phyloP scores from a whole-genome alignment of 2,797 vertebrate genomes.

The Danio aesculapii region DNA sequence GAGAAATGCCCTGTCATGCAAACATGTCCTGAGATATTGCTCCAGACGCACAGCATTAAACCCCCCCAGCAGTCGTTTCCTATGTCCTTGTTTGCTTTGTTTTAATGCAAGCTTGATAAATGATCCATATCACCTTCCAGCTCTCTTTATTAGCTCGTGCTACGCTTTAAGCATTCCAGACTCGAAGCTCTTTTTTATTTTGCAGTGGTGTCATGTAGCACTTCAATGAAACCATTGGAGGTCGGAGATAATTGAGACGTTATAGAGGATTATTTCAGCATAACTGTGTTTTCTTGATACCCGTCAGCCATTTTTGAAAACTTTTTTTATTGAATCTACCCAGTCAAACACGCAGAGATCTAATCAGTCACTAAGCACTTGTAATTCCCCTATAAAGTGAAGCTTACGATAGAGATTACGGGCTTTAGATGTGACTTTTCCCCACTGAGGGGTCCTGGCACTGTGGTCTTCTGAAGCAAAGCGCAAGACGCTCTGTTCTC shows the following conservation, averaged over 20 bases:
- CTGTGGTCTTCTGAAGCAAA: slow-evolving; percentile 51
- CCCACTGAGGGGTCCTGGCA: slow-evolving; percentile 51
- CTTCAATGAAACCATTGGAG: slow-evolving; percentile 19
- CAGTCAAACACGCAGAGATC: slow-evolving; percentile 55
- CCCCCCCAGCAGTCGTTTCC: slow-evolving; percentile 24
- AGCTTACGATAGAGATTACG: slow-evolving; percentile 69
- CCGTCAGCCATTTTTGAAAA: slow-evolving; percentile 13
- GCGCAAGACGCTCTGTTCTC: slow-evolving; percentile 51
- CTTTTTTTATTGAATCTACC: slow-evolving; percentile 43
- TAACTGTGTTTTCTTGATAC: slow-evolving; percentile 24
- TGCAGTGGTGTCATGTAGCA: slow-evolving; percentile 21
- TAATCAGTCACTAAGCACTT: slow-evolving; percentile 67
- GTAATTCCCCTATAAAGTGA: slow-evolving; percentile 69
- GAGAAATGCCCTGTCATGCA: slow-evolving; percentile 28
- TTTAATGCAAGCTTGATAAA: slow-evolving; percentile 52
- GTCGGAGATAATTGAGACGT: slow-evolving; percentile 47
- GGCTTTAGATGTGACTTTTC: slow-evolving; percentile 66
- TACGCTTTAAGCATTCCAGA: slow-evolving; percentile 26
- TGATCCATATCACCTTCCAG: slow-evolving; percentile 49
- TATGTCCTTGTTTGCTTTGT: slow-evolving; percentile 43
- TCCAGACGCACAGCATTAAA: slow-evolving; percentile 7
- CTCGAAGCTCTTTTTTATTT: slow-evolving; percentile 31
- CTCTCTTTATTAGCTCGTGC: slow-evolving; percentile 38
- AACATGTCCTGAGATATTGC: slow-evolving; percentile 36
- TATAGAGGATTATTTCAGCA: slow-evolving; percentile 36